These are phyloP conservation scores for Tupiocoris notatus DNA, from an alignment of 2,888 invertebrate genomes.

Conservation along the genomic window DNA sequence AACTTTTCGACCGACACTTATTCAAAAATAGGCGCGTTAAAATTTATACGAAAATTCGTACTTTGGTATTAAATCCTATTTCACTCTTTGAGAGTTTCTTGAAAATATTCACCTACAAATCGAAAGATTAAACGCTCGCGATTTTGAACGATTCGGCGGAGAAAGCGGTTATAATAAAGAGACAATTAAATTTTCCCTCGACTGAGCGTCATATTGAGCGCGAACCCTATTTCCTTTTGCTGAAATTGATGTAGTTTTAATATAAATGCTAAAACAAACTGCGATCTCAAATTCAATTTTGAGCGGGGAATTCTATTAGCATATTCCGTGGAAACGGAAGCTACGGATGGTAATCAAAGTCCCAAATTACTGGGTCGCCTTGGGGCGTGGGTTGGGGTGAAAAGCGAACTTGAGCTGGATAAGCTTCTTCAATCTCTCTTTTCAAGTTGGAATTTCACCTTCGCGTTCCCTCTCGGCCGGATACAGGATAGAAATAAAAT, in stretches of 20 bases:
- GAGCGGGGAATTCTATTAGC: conserved; percentile 5
- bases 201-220: background rate
- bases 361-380: conserved; percentile 15
- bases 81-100: too few relatives aligned
- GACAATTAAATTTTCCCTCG: background rate
- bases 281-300: conserved; percentile 25
- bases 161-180: background rate
- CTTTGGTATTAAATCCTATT: too few relatives aligned
- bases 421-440: conserved; percentile 1
- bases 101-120: too few relatives aligned
- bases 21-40: too few relatives aligned
- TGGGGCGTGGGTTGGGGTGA: background rate
- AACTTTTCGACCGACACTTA: too few relatives aligned
- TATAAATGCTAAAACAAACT: conserved; percentile 30
- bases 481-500: background rate
- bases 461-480: background rate
- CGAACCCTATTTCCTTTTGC: background rate
- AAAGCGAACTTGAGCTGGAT: background rate
- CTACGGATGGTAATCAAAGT: conserved; percentile 7
- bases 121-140: too few relatives aligned
- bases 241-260: conserved; percentile 9
- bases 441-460: conserved; percentile 1
- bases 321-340: conserved; percentile 7
- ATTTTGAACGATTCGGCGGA: too few relatives aligned
- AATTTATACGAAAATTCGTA: too few relatives aligned